These are phyloP conservation scores for Acanthurus leucopareius DNA, from an alignment of 2,797 vertebrate species.

Conservation along the genomic window DNA sequence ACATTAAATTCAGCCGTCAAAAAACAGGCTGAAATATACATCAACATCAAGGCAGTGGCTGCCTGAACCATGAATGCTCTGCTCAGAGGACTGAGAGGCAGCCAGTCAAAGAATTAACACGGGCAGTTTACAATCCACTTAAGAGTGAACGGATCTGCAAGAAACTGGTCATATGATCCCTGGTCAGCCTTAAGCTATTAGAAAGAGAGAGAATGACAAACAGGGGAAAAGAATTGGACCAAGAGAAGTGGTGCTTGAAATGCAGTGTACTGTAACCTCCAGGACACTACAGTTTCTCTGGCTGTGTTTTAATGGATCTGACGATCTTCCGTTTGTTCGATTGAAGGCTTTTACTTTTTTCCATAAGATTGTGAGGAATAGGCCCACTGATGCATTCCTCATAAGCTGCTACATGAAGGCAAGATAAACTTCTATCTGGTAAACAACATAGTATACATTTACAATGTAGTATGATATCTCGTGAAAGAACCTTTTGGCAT, in stretches of 20 bases:
- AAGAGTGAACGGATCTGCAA: conserved; percentile 49
- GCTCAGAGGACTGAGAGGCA: conserved; percentile 15
- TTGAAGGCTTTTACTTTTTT: conserved; percentile 28
- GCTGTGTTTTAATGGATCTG: conserved; percentile 24
- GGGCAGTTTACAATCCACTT: conserved; percentile 36
- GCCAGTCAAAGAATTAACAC: conserved; percentile 51
- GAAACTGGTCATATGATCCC: conserved; percentile 75
- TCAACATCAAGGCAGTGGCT: not conserved
- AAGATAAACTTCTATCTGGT: conserved; percentile 33
- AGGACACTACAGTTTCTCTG: conserved; percentile 1
- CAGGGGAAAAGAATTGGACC: conserved; percentile 22
- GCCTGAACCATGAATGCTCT: not conserved
- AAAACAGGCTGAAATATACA: not conserved
- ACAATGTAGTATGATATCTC: not conserved
- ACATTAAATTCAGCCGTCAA: no score
- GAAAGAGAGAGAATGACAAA: conserved; percentile 16
- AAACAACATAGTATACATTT: not conserved
- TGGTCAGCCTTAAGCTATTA: conserved; percentile 74
- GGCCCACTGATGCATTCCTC: conserved; percentile 15
- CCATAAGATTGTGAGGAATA: conserved; percentile 9
- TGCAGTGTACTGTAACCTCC: conserved; percentile 24
- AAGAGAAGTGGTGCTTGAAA: conserved; percentile 23
- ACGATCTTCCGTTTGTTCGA: not conserved
- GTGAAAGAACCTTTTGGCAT: not conserved
- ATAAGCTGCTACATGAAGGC: conserved; percentile 7